phyloP scores from a whole-genome alignment of 1,140 invertebrate species.

The Brachionus rotundiformis region DNA sequence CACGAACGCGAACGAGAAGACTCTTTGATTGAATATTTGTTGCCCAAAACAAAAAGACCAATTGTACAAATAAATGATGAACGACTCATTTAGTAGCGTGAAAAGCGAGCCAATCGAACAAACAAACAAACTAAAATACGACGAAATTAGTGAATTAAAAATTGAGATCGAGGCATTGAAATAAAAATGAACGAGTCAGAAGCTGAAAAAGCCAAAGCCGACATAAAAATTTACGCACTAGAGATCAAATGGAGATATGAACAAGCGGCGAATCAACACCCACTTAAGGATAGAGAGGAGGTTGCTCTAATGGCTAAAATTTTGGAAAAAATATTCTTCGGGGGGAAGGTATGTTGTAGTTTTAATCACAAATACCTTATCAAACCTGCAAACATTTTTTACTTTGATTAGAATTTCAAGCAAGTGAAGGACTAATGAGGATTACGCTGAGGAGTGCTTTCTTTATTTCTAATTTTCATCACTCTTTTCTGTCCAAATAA shows the following conservation, averaged over 20 bases:
- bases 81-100: neutral
- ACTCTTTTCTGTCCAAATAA: too few relatives aligned
- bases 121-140: too few relatives aligned
- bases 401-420: neutral
- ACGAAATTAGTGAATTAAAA: neutral
- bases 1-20: neutral
- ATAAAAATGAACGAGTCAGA: neutral
- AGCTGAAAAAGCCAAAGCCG: neutral
- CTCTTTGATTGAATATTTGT: neutral
- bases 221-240: neutral
- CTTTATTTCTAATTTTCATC: neutral
- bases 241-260: neutral
- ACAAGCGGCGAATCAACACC: neutral
- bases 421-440: neutral
- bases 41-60: neutral
- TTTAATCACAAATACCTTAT: neutral
- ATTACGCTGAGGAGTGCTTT: conserved; percentile 4
- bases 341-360: conserved; percentile 7
- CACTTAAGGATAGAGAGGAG: neutral
- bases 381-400: neutral
- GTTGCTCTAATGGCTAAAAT: neutral
- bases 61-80: neutral
- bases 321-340: neutral
- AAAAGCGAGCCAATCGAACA: too few relatives aligned
- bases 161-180: neutral